Percentiles rank a stretch among this genome's conserved stretches.
phyloP scores from a whole-genome alignment of 2,797 vertebrate genomes.

The Xiphorhynchus erythropygius region DNA sequence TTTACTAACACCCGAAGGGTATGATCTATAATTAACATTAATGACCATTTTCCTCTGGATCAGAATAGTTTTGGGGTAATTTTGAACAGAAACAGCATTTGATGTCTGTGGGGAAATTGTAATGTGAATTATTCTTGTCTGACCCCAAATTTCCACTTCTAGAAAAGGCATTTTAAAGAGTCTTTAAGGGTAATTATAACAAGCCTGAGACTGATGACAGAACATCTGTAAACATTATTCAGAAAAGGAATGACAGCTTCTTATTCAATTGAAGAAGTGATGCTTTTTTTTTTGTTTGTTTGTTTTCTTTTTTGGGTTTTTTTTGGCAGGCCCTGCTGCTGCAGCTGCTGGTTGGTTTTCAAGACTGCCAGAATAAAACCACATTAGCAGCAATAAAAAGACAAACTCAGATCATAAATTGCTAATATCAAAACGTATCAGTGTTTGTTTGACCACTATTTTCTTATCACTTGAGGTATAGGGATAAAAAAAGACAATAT shows the following conservation, averaged over 20 bases:
- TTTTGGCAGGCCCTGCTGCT: not conserved
- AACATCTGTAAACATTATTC: not conserved
- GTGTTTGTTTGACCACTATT: not conserved
- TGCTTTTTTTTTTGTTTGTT: too few relatives aligned
- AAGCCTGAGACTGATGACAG: not conserved
- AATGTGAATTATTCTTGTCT: not conserved
- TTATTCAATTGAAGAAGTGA: not conserved
- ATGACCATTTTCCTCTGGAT: not conserved
- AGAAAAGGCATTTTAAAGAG: not conserved
- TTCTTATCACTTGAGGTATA: not conserved
- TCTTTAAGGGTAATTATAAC: not conserved
- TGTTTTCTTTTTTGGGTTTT: too few relatives aligned
- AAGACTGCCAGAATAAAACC: not conserved
- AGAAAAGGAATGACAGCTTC: not conserved
- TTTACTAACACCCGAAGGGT: slow-evolving; percentile 43
- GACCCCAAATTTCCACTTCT: not conserved
- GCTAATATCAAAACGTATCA: not conserved
- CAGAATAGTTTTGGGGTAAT: not conserved
- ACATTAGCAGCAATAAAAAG: not conserved
- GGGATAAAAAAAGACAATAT: not conserved
- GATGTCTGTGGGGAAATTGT: not conserved
- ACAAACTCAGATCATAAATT: not conserved
- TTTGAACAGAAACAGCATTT: not conserved
- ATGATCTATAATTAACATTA: not conserved
- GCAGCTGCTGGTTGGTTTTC: not conserved